Percentiles rank a stretch among this genome's conserved stretches.
phyloP scores from a whole-genome alignment of 2,888 invertebrate species.

The Ommatoiulus sabulosus region DNA sequence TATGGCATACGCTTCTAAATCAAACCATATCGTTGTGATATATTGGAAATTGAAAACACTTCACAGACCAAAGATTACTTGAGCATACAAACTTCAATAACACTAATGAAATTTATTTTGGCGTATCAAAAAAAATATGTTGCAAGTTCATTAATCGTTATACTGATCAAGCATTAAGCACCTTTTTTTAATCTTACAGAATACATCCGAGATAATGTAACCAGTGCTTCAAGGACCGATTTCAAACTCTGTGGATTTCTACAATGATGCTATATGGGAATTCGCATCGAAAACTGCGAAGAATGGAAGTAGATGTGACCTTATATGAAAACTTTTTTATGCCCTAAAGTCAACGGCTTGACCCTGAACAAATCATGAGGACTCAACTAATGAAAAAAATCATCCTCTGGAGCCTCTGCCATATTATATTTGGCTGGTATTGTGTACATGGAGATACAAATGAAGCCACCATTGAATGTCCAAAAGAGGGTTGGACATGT shows the following conservation, averaged over 20 bases:
- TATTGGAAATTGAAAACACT: too few relatives aligned
- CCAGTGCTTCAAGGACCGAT: background rate
- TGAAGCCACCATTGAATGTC: background rate
- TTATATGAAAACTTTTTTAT: too few relatives aligned
- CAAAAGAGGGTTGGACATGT: constrained; percentile 50
- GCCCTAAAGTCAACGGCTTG: background rate
- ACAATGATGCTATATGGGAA: background rate
- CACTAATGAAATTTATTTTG: too few relatives aligned
- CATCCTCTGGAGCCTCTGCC: constrained; percentile 35
- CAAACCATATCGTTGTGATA: too few relatives aligned
- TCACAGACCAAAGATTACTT: too few relatives aligned
- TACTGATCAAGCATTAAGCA: too few relatives aligned
- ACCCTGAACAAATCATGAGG: background rate
- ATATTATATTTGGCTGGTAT: constrained; percentile 23
- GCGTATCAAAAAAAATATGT: too few relatives aligned
- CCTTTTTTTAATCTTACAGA: background rate
- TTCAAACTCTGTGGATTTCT: too few relatives aligned
- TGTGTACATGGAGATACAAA: constrained; percentile 20
- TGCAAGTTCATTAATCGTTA: too few relatives aligned
- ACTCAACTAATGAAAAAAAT: constrained; percentile 26
- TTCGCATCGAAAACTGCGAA: background rate
- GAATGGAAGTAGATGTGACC: constrained; percentile 25
- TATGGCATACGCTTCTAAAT: too few relatives aligned
- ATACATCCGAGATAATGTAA: background rate
- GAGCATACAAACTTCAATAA: too few relatives aligned